Conservation (phyloP, 1,140 invertebrate species). For the Drosophila simulans region DNA sequence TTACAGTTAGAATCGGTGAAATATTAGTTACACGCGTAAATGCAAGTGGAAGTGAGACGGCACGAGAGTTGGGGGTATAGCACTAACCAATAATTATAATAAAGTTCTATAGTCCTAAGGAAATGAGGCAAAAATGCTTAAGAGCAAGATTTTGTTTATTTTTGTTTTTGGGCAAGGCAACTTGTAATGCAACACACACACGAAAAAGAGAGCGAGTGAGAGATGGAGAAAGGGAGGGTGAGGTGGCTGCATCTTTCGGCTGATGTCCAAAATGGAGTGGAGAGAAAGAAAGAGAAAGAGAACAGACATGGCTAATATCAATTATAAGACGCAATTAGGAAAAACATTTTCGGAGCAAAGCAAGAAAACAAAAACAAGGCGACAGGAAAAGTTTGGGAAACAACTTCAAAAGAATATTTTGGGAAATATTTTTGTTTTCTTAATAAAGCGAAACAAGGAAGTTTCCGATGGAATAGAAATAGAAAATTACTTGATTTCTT, state of each 20-base stretch:
- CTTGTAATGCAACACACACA: constrained; percentile 16
- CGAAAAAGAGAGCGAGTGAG: constrained; percentile 3
- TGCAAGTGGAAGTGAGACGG: constrained; percentile 3
- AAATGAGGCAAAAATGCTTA: constrained; percentile 43
- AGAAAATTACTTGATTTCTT: no score
- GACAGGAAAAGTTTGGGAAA: neutral
- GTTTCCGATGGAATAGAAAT: no score
- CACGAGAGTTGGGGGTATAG: neutral
- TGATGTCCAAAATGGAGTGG: constrained; percentile 56
- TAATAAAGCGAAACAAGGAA: neutral
- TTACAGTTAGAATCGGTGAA: constrained; percentile 68
- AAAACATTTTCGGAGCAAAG: constrained; percentile 46
- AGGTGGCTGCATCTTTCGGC: constrained; percentile 59
- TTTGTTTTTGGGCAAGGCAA: constrained; percentile 27
- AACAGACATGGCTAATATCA: constrained; percentile 49
- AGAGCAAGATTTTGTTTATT: constrained; percentile 21
- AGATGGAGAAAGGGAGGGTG: neutral
- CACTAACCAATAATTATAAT: constrained; percentile 36
- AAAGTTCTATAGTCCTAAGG: constrained; percentile 54
- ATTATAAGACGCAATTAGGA: constrained; percentile 69
- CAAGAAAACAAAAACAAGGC: constrained; percentile 10
- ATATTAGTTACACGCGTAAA: constrained; percentile 36
- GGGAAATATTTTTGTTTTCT: constrained; percentile 1
- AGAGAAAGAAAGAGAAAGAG: constrained; percentile 1
- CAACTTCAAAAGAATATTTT: constrained; percentile 7